Base-by-base conservation (phyloP, 2,797 vertebrate species). In the Rhinogobio ventralis region DNA sequence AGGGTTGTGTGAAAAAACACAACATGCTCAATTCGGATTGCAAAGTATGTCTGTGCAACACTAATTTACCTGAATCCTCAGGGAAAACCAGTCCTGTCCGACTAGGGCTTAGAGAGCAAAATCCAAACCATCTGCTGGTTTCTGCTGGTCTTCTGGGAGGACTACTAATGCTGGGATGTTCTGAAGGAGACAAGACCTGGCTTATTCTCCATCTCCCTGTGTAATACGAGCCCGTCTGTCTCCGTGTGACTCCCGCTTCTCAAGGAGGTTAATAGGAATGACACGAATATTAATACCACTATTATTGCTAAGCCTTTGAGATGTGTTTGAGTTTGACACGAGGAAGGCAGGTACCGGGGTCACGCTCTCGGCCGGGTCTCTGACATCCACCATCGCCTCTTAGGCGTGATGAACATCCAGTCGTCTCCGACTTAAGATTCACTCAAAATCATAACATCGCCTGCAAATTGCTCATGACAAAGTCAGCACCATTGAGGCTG, bases 111-210 rank as follows among this genome's bases (percentile, higher is more conserved):
- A 14, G 39, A 64, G 28, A 64, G 73, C 77, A n/a, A 76, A 79
- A 78, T 86, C 67, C 77, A 69, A 87, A 89, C 92, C 93, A 92
- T 94, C 94, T 93, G 91, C 90, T 90, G 85, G 90, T 85, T 88
- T 86, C 94, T 93, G 91, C 89, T 90, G 83, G 90, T 84, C 91
- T 79, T 46, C n/a, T 60, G 89, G 68, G 87, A 77, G 14, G 76
- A 76, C 57, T 28, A 55, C 8, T 85, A 83, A 88, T 86, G 83
- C 87, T 88, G 75, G 87, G 85, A 87, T 79, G 85, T 82, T 69
- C 64, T 83, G 84, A 88, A 84, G 75, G 36, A 88, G 86, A 49
- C 88, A 82, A 88, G 89, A 90, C 81, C 88, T 67, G 62, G 62
- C 77, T 78, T 73, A 68, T 87, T 86, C 85, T 73, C 69, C 42